These are phyloP conservation scores for Sorex fumeus DNA, from an alignment of 2,113 vertebrate genomes.

Conservation along the genomic window DNA sequence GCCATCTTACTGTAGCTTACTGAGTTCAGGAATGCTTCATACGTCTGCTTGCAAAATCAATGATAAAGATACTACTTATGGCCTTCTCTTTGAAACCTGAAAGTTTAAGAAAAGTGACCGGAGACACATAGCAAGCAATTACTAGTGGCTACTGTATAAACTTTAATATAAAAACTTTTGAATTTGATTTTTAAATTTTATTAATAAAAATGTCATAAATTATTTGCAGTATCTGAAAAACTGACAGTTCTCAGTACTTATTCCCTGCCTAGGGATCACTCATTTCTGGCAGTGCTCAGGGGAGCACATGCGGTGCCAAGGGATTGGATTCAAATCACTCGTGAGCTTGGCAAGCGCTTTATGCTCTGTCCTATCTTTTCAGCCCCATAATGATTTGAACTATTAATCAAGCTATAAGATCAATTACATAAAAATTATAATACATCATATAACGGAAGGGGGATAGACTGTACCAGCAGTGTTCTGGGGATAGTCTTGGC, in stretches of 20 bases:
- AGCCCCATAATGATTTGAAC: conserved; percentile 4
- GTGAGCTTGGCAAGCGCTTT: too few relatives aligned
- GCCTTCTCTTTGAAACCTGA: not conserved
- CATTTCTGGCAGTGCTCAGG: too few relatives aligned
- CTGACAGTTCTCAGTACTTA: too few relatives aligned
- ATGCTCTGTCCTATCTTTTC: too few relatives aligned
- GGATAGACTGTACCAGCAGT: not conserved
- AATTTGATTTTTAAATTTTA: not conserved
- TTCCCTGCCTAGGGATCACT: too few relatives aligned
- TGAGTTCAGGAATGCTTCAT: not conserved
- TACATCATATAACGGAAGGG: not conserved
- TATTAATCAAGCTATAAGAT: not conserved
- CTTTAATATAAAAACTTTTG: not conserved
- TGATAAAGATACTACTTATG: not conserved
- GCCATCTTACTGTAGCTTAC: not conserved
- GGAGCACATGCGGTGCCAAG: too few relatives aligned
- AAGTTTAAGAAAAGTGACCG: conserved; percentile 28
- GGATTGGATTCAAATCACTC: too few relatives aligned
- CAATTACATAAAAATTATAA: not conserved
- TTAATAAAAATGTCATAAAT: not conserved
- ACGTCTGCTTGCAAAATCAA: not conserved
- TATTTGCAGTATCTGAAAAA: conserved; percentile 6
- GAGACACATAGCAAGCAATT: conserved; percentile 15
- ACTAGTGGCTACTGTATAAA: not conserved
- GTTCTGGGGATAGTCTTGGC: too few relatives aligned